Evolutionary conservation across 2,113 vertebrate species (phyloP), one percentile per base, ranked within the genome.

Genomic region (Pterocles burchelli): DNA sequence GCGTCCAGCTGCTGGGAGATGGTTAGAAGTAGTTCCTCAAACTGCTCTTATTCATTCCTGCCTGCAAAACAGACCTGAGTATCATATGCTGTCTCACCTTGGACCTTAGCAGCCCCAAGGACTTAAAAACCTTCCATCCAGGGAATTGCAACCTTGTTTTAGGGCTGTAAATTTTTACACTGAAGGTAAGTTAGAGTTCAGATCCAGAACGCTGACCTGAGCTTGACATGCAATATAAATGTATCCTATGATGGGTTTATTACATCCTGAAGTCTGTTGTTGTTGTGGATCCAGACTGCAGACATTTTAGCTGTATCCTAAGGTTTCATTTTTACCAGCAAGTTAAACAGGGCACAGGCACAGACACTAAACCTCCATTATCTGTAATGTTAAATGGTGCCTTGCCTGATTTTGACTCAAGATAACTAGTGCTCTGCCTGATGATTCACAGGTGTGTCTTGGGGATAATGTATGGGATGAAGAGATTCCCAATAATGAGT

Each of bases 231-330:
- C 89, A 95, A 61, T 96, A 97, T 97, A 97, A 97, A 86, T 90
- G 94, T 90, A 95, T 96, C 96, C 95, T 96, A 96, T 94, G 95
- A 97, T 96, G 95, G 89, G 93, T 96, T 97, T 97, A 97, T 95
- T 96, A 89, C 94, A 95, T 95, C 96, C 95, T 97, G 96, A 95
- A 88, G 80, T 57, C 89, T 93, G 93, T 90, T 94, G 76, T 83
- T 77, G 43, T 95, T 96, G 92, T 84, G 80, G 70, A 90, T 92
- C 80, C 89, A 95, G 93, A 75, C 93, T 93, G 57, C 73, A 95
- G 89, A 90, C 86, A 34, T 93, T 73, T 95, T 87, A 95, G 89
- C 55, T 84, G 51, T 72, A 67, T 93, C 90, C 46, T 92, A 84
- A 89, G 80, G 83, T 93, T 95, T 96, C 92, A 34, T 93, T 94